phyloP scores from a whole-genome alignment of 2,888 invertebrate genomes.

The Leucoptera coffeella region DNA sequence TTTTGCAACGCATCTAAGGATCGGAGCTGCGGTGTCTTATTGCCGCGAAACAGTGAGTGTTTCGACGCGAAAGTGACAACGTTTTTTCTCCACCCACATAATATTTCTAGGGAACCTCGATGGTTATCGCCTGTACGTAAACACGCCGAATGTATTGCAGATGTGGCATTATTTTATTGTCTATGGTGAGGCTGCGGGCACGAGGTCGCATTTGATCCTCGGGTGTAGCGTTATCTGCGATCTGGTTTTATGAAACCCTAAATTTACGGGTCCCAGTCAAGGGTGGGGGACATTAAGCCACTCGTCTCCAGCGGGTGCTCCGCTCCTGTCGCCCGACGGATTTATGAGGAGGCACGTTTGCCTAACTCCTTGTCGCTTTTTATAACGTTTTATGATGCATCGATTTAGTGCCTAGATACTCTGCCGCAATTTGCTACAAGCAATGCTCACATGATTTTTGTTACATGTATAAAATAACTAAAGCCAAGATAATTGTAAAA shows the following conservation, averaged over 20 bases:
- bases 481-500: too few species aligned
- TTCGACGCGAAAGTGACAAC: constrained; percentile 24
- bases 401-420: too few species aligned
- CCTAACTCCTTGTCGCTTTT: constrained; percentile 14
- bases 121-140: constrained; percentile 46
- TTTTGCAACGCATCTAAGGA: constrained; percentile 15
- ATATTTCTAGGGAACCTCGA: constrained; percentile 36
- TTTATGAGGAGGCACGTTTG: constrained; percentile 44
- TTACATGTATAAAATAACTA: too few species aligned
- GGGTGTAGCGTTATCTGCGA: constrained; percentile 47
- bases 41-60: constrained; percentile 16
- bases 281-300: constrained; percentile 43
- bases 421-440: too few species aligned
- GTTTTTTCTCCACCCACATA: constrained; percentile 14
- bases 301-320: constrained; percentile 29
- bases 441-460: too few species aligned
- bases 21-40: constrained; percentile 19
- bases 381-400: constrained; percentile 2
- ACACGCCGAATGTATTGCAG: constrained; percentile 50
- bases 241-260: constrained; percentile 56
- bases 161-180: constrained; percentile 49
- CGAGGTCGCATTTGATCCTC: constrained; percentile 46
- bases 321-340: constrained; percentile 42
- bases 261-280: constrained; percentile 48
- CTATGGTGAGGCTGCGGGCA: constrained; percentile 21